A percentile compares a stretch with the other conserved stretches of the same genome.
These are phyloP conservation scores for Conomelus anceps DNA, from an alignment of 2,888 invertebrate genomes.

Conservation along the genomic window DNA sequence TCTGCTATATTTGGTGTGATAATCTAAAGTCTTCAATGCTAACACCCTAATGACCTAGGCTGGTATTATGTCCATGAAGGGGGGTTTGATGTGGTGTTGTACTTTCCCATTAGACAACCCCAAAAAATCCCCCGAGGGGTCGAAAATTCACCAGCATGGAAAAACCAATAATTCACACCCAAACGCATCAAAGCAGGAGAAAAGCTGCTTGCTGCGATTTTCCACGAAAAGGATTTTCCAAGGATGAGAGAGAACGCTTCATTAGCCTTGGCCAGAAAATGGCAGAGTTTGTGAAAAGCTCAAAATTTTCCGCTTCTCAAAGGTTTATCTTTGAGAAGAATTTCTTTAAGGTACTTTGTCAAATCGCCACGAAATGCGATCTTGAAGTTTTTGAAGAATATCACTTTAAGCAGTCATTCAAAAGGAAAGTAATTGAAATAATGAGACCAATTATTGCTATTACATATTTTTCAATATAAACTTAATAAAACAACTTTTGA, in stretches of 20 bases:
- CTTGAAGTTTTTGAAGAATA: neutral
- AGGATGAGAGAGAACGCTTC: no score
- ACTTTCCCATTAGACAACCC: neutral
- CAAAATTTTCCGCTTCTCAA: neutral
- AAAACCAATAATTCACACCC: neutral
- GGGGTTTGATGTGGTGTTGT: neutral
- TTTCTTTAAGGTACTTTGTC: neutral
- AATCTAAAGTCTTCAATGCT: neutral
- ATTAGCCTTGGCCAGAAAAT: neutral
- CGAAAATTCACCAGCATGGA: neutral
- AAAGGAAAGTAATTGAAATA: no score
- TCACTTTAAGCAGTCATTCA: neutral
- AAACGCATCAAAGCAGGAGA: neutral
- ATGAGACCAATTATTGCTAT: no score
- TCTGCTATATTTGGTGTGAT: neutral
- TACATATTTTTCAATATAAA: no score
- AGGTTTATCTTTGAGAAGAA: neutral
- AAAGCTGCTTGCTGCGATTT: neutral
- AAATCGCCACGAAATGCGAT: neutral
- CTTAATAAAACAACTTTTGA: no score
- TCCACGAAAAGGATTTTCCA: no score
- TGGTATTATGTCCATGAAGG: neutral
- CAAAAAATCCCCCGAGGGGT: neutral
- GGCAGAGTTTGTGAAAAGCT: neutral
- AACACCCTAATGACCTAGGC: neutral